Percentiles rank a stretch among this genome's conserved stretches.
phyloP scores from a whole-genome alignment of 2,888 invertebrate genomes.

The Pecten maximus region DNA sequence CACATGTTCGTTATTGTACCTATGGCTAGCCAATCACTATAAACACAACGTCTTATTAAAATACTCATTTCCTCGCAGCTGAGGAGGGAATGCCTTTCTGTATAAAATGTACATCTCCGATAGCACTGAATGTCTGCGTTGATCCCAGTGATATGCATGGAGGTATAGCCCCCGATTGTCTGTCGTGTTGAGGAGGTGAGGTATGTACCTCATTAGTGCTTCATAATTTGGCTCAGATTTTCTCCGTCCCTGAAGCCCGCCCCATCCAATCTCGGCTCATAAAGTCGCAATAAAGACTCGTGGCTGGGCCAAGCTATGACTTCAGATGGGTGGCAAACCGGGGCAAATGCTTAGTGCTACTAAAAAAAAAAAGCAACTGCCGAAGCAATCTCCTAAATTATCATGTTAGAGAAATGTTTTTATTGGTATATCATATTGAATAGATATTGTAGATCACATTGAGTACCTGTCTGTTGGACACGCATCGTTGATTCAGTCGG shows the following conservation, averaged over 20 bases:
- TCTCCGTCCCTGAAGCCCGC: constrained; percentile 25
- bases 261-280: constrained; percentile 26
- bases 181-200: neutral
- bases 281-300: constrained; percentile 8
- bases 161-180: neutral
- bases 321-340: neutral
- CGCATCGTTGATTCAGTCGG: neutral
- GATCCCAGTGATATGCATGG: neutral
- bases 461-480: neutral
- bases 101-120: constrained; percentile 13
- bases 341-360: constrained; percentile 1
- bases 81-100: neutral
- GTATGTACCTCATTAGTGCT: neutral
- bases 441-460: neutral
- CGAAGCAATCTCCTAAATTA: neutral
- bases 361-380: no score
- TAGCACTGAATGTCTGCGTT: neutral
- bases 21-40: neutral
- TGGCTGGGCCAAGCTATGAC: neutral
- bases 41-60: neutral
- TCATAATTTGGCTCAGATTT: constrained; percentile 19
- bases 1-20: neutral
- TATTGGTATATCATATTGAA: neutral
- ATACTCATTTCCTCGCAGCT: neutral
- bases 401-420: constrained; percentile 30